Conservation (phyloP, 2,888 invertebrate species). For the Aromia moschata region DNA sequence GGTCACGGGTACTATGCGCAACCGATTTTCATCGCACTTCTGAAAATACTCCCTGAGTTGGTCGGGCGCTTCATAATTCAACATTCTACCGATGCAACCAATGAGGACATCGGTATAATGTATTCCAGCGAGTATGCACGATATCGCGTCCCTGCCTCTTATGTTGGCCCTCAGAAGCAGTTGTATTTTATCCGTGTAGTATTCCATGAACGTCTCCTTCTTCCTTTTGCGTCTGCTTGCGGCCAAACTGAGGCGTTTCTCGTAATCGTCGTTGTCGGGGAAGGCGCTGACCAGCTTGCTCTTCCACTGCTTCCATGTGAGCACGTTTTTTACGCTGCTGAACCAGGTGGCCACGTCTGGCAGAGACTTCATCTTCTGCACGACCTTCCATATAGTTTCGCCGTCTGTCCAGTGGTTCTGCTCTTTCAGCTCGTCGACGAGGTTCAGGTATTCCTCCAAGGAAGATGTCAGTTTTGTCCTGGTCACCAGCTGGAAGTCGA, state of each 20-base stretch:
- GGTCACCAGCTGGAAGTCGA: neutral
- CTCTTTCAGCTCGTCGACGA: neutral
- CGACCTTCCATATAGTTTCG: neutral
- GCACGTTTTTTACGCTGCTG: neutral
- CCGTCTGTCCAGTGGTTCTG: constrained; percentile 1
- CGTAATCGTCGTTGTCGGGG: constrained; percentile 23
- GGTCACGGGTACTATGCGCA: too few relatives aligned
- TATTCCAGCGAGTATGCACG: neutral
- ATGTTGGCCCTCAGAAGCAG: constrained; percentile 13
- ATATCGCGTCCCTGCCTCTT: neutral
- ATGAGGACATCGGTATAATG: neutral
- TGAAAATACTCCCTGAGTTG: neutral
- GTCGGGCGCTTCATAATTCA: neutral
- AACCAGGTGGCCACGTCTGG: neutral
- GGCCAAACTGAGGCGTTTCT: constrained; percentile 12
- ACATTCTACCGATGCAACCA: neutral
- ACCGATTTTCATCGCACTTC: neutral
- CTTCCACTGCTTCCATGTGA: constrained; percentile 41
- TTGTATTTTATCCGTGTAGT: constrained; percentile 28
- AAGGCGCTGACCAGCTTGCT: constrained; percentile 33
- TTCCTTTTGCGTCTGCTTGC: constrained; percentile 16
- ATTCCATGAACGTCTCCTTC: constrained; percentile 22
- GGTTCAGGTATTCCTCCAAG: neutral
- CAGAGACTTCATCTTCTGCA: neutral
- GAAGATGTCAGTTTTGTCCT: neutral